Evolutionary conservation across 1,140 invertebrate species (phyloP).

Genomic region (Drosophila simulans): DNA sequence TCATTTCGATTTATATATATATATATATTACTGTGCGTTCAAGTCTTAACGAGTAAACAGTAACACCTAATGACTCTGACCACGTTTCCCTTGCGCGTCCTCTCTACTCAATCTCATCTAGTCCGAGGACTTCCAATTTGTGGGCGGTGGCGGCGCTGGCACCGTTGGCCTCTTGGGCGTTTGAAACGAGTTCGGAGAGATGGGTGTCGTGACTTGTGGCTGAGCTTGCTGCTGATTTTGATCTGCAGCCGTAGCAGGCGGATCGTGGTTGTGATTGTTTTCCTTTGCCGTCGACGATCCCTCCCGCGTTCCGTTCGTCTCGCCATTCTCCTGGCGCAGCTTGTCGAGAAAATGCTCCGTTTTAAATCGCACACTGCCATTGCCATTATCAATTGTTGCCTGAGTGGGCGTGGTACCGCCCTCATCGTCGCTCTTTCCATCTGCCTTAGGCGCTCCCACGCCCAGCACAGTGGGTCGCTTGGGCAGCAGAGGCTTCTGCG

Average conservation of each 20-base stretch:
- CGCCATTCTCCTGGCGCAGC: conserved; percentile 66
- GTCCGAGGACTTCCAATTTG: conserved; percentile 65
- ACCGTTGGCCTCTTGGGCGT: conserved; percentile 81
- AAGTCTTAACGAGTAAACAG: conserved; percentile 69
- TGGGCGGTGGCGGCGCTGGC: conserved; percentile 80
- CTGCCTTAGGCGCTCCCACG: conserved; percentile 33
- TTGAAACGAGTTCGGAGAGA: conserved; percentile 79
- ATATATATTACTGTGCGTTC: conserved; percentile 75
- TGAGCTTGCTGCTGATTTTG: conserved; percentile 32
- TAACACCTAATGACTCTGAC: conserved; percentile 65
- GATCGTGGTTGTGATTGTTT: conserved; percentile 53
- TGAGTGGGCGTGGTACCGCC: conserved; percentile 61
- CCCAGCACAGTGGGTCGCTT: conserved; percentile 70
- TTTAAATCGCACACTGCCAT: conserved; percentile 61
- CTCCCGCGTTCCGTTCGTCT: conserved; percentile 65
- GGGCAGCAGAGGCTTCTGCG: conserved; percentile 76
- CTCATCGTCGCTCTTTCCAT: conserved; percentile 76
- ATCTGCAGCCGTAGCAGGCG: conserved; percentile 16
- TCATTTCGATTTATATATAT: conserved; percentile 24
- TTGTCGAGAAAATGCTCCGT: conserved; percentile 77
- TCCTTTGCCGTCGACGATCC: conserved; percentile 38
- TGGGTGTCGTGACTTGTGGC: conserved; percentile 68
- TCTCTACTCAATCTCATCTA: conserved; percentile 19
- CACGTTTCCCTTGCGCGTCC: conserved; percentile 1
- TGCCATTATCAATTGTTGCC: conserved; percentile 59